These are phyloP conservation scores for Latrodectus geometricus DNA, from an alignment of 1,140 invertebrate species.

Conservation along the genomic window DNA sequence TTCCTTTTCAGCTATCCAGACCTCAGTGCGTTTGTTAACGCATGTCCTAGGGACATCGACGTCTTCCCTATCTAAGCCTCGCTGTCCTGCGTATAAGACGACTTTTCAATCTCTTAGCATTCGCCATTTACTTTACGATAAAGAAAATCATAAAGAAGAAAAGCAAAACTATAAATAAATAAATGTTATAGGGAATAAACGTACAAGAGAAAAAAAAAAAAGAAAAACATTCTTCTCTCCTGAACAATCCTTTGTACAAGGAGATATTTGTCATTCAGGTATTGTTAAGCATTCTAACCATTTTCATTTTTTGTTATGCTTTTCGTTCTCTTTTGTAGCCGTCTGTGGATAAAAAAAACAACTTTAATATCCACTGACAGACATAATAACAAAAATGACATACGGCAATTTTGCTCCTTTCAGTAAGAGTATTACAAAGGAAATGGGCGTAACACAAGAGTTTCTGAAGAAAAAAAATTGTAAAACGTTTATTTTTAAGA, in stretches of 20 bases:
- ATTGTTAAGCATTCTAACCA: slow-evolving; percentile 41
- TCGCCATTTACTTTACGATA: neutral
- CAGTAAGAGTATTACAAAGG: too few relatives aligned
- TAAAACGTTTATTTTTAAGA: too few relatives aligned
- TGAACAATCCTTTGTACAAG: slow-evolving; percentile 32
- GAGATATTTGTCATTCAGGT: slow-evolving; percentile 46
- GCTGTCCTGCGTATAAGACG: slow-evolving; percentile 4
- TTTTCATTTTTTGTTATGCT: neutral
- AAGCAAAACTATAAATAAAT: slow-evolving; percentile 50
- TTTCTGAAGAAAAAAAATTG: too few relatives aligned
- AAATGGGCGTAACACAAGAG: too few relatives aligned
- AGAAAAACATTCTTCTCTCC: slow-evolving; percentile 32
- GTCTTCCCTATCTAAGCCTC: slow-evolving; percentile 31
- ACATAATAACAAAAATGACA: slow-evolving; percentile 33
- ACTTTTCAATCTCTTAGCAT: slow-evolving; percentile 23
- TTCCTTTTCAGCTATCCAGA: slow-evolving; percentile 33
- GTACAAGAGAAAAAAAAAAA: neutral
- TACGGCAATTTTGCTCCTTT: slow-evolving; percentile 7
- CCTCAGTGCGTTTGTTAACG: slow-evolving; percentile 47
- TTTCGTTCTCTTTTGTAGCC: neutral
- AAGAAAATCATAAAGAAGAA: slow-evolving; percentile 27
- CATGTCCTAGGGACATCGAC: slow-evolving; percentile 37
- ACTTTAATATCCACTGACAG: slow-evolving; percentile 46
- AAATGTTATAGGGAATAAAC: slow-evolving; percentile 46
- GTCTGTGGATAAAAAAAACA: slow-evolving; percentile 8